Conservation (phyloP, 1,140 invertebrate species). For the Platyura marginata region DNA sequence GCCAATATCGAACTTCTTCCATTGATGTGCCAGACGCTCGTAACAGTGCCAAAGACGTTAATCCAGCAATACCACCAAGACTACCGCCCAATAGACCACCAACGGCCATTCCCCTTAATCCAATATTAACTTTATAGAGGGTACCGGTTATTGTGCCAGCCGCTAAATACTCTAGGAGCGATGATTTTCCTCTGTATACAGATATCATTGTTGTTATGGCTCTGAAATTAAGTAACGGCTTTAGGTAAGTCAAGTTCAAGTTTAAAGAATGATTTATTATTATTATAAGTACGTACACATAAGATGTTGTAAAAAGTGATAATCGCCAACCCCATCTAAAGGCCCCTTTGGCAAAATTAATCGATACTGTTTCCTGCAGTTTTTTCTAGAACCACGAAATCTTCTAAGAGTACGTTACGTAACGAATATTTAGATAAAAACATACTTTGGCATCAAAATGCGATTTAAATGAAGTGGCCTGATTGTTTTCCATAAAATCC, state of each 20-base stretch:
- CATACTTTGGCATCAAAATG: slow-evolving; percentile 47
- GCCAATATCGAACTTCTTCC: slow-evolving; percentile 31
- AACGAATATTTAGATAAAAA: slow-evolving; percentile 3
- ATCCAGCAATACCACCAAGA: slow-evolving; percentile 31
- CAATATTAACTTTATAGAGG: slow-evolving; percentile 25
- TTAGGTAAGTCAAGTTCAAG: too few species aligned
- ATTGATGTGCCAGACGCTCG: slow-evolving; percentile 29
- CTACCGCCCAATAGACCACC: slow-evolving; percentile 33
- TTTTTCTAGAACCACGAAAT: slow-evolving; percentile 30
- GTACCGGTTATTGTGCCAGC: slow-evolving; percentile 40
- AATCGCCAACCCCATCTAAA: slow-evolving; percentile 41
- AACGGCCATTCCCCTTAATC: slow-evolving; percentile 39
- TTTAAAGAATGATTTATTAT: not conserved
- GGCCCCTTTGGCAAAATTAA: slow-evolving; percentile 48
- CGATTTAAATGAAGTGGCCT: slow-evolving; percentile 43
- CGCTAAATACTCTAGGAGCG: slow-evolving; percentile 39
- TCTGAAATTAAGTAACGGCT: slow-evolving; percentile 24
- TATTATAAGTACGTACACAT: slow-evolving; percentile 30
- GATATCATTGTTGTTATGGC: slow-evolving; percentile 35
- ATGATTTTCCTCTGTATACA: slow-evolving; percentile 40
- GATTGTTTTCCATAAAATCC: slow-evolving; percentile 52
- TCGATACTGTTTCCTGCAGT: slow-evolving; percentile 41
- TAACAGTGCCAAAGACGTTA: slow-evolving; percentile 24
- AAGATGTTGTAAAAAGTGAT: slow-evolving; percentile 38
- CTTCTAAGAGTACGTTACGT: not conserved